Percentiles rank a stretch among this genome's conserved stretches.
phyloP scores from a whole-genome alignment of 2,113 vertebrate species.

The Sula dactylatra region DNA sequence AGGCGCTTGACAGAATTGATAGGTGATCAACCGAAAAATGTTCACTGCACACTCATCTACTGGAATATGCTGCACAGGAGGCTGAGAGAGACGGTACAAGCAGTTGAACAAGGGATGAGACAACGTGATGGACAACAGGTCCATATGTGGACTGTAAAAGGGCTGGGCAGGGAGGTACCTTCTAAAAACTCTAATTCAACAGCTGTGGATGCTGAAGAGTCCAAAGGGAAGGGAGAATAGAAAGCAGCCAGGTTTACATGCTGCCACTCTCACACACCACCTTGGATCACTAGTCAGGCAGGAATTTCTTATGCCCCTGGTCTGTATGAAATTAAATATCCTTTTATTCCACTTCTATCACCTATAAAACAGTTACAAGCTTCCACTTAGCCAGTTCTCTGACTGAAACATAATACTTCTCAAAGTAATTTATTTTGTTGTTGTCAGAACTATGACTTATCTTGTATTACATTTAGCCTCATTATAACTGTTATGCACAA shows the following conservation, averaged over 20 bases:
- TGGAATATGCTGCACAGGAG: neutral
- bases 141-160: neutral
- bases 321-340: neutral
- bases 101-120: neutral
- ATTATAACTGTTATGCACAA: neutral
- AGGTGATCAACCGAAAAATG: neutral
- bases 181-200: neutral
- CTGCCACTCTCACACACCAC: neutral
- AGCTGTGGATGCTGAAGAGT: neutral
- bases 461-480: neutral
- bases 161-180: neutral
- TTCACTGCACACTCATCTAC: neutral
- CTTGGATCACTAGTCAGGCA: neutral
- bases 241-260: neutral
- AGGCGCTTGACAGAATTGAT: neutral
- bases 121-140: neutral
- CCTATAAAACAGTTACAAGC: neutral
- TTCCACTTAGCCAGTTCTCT: neutral
- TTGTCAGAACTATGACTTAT: neutral
- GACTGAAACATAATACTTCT: neutral
- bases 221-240: neutral
- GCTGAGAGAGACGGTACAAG: neutral
- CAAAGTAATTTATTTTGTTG: neutral
- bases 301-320: neutral
- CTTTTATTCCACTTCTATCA: neutral